Percentiles rank a stretch among this genome's conserved stretches.
Evolutionary conservation across 2,888 invertebrate species (phyloP).

Genomic region (Tipula vernalis): DNA sequence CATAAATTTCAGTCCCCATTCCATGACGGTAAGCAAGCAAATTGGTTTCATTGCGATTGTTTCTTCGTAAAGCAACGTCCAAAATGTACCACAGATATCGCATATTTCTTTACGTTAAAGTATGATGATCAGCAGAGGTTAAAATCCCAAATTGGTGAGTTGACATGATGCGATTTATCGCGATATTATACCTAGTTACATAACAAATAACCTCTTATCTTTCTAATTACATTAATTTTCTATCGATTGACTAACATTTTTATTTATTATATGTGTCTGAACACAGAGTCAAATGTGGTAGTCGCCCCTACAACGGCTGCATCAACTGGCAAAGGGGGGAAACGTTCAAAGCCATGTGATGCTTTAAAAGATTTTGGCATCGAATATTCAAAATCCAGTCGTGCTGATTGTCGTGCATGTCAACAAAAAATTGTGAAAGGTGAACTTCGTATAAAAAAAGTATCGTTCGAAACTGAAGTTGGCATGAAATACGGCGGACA

Average conservation of each 20-base stretch:
- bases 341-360: constrained; percentile 16
- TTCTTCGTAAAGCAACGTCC: constrained; percentile 77
- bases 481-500: constrained; percentile 73
- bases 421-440: constrained; percentile 59
- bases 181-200: neutral
- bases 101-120: constrained; percentile 64
- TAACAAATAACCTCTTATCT: neutral
- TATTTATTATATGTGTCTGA: neutral
- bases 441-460: constrained; percentile 66
- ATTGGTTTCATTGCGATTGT: constrained; percentile 82
- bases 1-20: constrained; percentile 54
- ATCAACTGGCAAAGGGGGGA: constrained; percentile 41
- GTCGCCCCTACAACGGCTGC: constrained; percentile 30
- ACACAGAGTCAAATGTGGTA: neutral
- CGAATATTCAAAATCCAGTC: constrained; percentile 77
- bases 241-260: constrained; percentile 11
- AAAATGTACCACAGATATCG: constrained; percentile 60
- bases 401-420: constrained; percentile 71
- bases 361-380: constrained; percentile 54
- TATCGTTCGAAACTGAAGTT: constrained; percentile 69
- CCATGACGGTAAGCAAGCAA: constrained; percentile 74
- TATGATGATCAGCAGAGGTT: constrained; percentile 76
- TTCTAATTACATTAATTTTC: neutral
- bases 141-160: constrained; percentile 50
- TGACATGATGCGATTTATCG: neutral